phyloP scores from a whole-genome alignment of 2,888 invertebrate genomes.

The Acanthosepion esculentum region DNA sequence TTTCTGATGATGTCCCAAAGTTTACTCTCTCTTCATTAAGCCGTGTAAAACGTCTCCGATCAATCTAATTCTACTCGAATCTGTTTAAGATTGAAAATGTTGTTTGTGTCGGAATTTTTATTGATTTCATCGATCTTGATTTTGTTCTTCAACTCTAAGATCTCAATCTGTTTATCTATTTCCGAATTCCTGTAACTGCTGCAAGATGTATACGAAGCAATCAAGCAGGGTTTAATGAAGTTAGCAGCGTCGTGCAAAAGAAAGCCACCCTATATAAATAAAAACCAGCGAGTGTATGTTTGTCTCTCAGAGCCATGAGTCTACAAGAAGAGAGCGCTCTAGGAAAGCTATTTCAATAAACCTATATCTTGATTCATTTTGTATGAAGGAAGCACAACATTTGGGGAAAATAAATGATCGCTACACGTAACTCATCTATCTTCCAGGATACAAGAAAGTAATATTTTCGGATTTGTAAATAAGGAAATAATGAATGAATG shows the following conservation, averaged over 20 bases:
- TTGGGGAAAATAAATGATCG: no score
- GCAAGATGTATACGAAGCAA: neutral
- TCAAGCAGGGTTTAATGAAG: neutral
- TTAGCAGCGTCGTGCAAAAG: neutral
- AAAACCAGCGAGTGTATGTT: neutral
- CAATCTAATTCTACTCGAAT: conserved; percentile 6
- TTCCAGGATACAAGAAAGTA: no score
- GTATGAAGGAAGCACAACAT: no score
- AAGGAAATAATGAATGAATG: no score
- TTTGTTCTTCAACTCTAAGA: neutral
- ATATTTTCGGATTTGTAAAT: no score
- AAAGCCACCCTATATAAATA: neutral
- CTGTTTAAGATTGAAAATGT: neutral
- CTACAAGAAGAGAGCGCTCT: neutral
- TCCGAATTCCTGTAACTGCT: neutral
- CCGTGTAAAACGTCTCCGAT: neutral
- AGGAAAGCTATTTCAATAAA: neutral
- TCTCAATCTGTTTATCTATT: conserved; percentile 14
- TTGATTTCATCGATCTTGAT: conserved; percentile 1
- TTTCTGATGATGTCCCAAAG: neutral
- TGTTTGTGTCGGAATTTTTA: conserved; percentile 14
- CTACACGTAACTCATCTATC: no score
- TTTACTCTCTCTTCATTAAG: neutral
- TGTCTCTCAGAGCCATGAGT: neutral
- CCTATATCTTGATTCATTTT: neutral